These are phyloP conservation scores for Zosterops pallidus DNA, from an alignment of 2,113 vertebrate genomes.

Conservation along the genomic window DNA sequence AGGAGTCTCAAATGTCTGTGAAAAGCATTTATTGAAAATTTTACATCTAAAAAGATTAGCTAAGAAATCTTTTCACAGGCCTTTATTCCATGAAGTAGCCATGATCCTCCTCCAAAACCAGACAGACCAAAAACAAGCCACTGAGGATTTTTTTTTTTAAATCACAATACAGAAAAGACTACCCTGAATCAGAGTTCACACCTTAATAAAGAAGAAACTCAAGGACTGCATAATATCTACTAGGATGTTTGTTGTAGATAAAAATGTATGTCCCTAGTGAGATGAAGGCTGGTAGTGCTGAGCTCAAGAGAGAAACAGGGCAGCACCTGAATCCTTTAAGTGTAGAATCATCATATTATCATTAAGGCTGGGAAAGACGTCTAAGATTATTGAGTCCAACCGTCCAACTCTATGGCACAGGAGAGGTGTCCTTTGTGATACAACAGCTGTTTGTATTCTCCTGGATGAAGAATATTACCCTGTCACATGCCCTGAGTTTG, in stretches of 20 bases:
- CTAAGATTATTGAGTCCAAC: background rate
- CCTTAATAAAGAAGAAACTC: background rate
- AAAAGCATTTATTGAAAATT: slow-evolving; percentile 21
- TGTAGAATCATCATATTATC: background rate
- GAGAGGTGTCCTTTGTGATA: background rate
- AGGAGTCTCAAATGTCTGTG: background rate
- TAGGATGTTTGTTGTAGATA: background rate
- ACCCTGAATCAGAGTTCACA: background rate
- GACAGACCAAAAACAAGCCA: background rate
- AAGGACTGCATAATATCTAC: background rate
- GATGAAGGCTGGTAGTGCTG: background rate
- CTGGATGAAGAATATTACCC: background rate
- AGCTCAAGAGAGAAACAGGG: background rate
- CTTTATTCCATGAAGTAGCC: background rate
- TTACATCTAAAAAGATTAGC: background rate
- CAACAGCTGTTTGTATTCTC: background rate
- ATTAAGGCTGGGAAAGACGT: background rate
- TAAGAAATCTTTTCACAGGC: background rate
- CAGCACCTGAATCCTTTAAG: background rate
- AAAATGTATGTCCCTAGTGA: accelerated
- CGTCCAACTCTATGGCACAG: background rate
- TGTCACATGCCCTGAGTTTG: background rate
- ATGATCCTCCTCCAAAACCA: background rate
- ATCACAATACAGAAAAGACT: background rate
- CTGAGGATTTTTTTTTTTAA: background rate